These are phyloP conservation scores for Sthenelais limicola DNA, from an alignment of 2,888 invertebrate species.

Conservation along the genomic window DNA sequence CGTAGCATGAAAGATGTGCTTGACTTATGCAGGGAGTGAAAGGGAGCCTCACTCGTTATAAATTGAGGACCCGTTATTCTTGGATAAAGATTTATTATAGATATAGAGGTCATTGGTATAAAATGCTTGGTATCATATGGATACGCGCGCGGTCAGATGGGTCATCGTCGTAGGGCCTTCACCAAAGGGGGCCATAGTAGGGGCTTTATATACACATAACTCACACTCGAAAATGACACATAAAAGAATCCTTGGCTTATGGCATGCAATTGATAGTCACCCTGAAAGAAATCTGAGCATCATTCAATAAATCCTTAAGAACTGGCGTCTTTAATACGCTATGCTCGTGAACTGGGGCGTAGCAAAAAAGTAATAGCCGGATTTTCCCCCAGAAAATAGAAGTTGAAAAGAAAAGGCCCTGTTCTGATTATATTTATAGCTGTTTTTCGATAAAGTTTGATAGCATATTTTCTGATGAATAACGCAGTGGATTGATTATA, in stretches of 20 bases:
- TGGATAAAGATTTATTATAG: slow-evolving; percentile 31
- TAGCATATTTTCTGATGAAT: too few species aligned
- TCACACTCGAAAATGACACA: slow-evolving; percentile 31
- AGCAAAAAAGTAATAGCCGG: too few species aligned
- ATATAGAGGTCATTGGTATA: slow-evolving; percentile 23
- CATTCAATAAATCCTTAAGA: slow-evolving; percentile 29
- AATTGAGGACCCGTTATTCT: slow-evolving; percentile 20
- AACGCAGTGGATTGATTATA: too few species aligned
- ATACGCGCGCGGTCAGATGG: not conserved
- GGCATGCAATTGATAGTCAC: slow-evolving; percentile 18
- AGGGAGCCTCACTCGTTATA: slow-evolving; percentile 3
- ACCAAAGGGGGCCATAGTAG: not conserved
- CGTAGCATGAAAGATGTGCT: slow-evolving; percentile 15
- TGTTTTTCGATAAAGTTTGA: too few species aligned
- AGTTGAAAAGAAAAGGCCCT: too few species aligned
- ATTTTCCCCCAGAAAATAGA: too few species aligned
- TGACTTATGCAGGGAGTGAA: slow-evolving; percentile 21
- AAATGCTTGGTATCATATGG: not conserved
- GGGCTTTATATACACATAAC: slow-evolving; percentile 29
- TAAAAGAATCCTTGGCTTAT: slow-evolving; percentile 29
- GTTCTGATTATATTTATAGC: too few species aligned
- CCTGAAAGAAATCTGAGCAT: slow-evolving; percentile 17
- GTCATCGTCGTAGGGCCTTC: not conserved
- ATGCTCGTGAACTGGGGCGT: too few species aligned
- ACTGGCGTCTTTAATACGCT: too few species aligned